Percentiles rank a stretch among this genome's conserved stretches.
These are phyloP conservation scores for Caenorhabditis wallacei DNA, from an alignment of 2,888 invertebrate genomes.

Conservation along the genomic window DNA sequence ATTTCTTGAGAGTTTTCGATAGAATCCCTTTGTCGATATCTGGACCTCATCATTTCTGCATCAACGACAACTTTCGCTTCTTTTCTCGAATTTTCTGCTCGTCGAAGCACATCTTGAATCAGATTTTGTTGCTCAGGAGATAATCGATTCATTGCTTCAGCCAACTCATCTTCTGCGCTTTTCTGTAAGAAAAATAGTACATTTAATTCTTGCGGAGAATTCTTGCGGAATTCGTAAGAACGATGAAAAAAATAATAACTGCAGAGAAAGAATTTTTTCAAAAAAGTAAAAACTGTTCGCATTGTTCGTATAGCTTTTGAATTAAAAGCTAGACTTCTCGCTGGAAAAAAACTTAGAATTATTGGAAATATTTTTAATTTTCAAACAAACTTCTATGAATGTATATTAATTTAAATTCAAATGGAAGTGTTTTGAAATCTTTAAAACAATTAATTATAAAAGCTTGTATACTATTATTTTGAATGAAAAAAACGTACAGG, in stretches of 20 bases:
- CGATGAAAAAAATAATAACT: no score
- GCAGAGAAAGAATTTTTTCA: no score
- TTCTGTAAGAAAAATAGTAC: constrained; percentile 25
- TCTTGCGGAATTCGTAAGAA: not conserved
- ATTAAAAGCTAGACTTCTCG: no score
- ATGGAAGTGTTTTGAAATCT: no score
- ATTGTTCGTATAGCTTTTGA: no score
- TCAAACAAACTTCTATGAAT: no score
- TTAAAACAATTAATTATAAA: no score
- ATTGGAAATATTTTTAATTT: no score
- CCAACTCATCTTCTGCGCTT: constrained; percentile 56
- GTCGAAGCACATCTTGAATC: constrained; percentile 65
- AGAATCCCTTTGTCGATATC: constrained; percentile 48
- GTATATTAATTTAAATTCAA: no score
- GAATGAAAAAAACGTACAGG: constrained; percentile 28
- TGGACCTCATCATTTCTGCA: constrained; percentile 58
- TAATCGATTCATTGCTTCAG: constrained; percentile 60
- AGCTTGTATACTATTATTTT: not conserved
- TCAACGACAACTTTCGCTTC: constrained; percentile 76
- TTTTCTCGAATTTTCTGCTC: constrained; percentile 76
- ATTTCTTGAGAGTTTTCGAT: constrained; percentile 53
- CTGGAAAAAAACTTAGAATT: no score
- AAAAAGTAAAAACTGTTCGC: no score
- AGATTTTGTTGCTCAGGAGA: constrained; percentile 56
- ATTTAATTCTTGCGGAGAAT: not conserved